A percentile compares a stretch with the other conserved stretches of the same genome.
phyloP scores from a whole-genome alignment of 1,140 invertebrate genomes.

The Anagrus nilaparvatae region DNA sequence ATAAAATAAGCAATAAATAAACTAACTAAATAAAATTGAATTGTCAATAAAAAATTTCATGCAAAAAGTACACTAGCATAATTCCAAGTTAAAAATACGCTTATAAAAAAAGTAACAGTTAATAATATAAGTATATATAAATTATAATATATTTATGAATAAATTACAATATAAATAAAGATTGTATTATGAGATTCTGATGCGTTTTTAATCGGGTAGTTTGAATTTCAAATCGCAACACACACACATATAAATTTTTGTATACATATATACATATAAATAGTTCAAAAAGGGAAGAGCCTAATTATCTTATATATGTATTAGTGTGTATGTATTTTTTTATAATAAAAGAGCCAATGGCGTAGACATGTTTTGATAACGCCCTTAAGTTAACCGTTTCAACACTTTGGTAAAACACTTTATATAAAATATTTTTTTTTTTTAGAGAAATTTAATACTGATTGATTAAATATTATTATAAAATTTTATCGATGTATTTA shows the following conservation, averaged over 20 bases:
- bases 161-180: conserved; percentile 13
- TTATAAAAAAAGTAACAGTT: conserved; percentile 3
- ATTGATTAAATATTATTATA: no score
- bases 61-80: not conserved
- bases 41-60: not conserved
- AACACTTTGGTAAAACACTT: conserved; percentile 14
- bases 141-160: conserved; percentile 13
- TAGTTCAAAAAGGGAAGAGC: conserved; percentile 14
- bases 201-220: conserved; percentile 39
- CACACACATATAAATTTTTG: no score
- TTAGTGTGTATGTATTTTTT: no score
- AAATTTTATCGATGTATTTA: no score
- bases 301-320: conserved; percentile 25
- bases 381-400: conserved; percentile 13
- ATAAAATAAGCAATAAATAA: no score
- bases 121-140: conserved; percentile 6
- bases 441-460: no score
- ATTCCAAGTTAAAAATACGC: not conserved
- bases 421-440: no score
- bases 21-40: not conserved
- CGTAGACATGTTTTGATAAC: conserved; percentile 16
- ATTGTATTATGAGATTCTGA: conserved; percentile 27
- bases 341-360: conserved; percentile 23
- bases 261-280: conserved; percentile 15
- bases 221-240: conserved; percentile 40